These are phyloP conservation scores for Pseudanteris insignis DNA, from an alignment of 2,888 invertebrate species.

Conservation along the genomic window DNA sequence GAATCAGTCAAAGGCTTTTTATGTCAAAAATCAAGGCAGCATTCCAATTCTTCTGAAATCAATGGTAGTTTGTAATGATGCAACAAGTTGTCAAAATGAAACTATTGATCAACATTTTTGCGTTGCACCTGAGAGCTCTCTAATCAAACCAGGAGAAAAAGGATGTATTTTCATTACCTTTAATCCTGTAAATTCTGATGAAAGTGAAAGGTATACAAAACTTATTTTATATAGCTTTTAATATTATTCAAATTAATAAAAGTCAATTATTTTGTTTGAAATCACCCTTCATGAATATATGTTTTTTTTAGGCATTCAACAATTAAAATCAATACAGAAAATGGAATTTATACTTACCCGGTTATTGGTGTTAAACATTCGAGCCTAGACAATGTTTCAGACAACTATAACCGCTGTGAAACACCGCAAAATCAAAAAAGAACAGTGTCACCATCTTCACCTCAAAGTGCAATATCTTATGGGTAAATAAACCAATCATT, in stretches of 20 bases:
- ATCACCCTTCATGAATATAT: too few relatives aligned
- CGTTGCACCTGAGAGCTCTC: slow-evolving; percentile 50
- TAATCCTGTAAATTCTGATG: slow-evolving; percentile 48
- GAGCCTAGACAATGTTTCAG: slow-evolving; percentile 46
- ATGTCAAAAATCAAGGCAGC: slow-evolving; percentile 53
- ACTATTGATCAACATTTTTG: slow-evolving; percentile 47
- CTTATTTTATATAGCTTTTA: too few relatives aligned
- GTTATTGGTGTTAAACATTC: slow-evolving; percentile 48
- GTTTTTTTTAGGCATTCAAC: slow-evolving; percentile 46
- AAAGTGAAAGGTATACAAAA: slow-evolving; percentile 44
- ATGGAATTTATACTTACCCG: slow-evolving; percentile 50
- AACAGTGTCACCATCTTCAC: slow-evolving; percentile 57
- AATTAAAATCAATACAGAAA: slow-evolving; percentile 50
- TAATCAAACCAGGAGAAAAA: slow-evolving; percentile 50
- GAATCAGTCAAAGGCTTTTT: slow-evolving; percentile 51
- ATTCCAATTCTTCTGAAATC: slow-evolving; percentile 47
- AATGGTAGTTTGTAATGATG: slow-evolving; percentile 18
- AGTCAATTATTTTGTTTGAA: too few relatives aligned
- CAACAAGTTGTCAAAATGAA: slow-evolving; percentile 8
- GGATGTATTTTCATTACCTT: slow-evolving; percentile 50
- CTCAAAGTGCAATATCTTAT: slow-evolving; percentile 54
- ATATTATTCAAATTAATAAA: too few relatives aligned
- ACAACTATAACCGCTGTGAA: slow-evolving; percentile 54
- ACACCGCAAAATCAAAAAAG: slow-evolving; percentile 54
- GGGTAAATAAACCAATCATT: slow-evolving; percentile 53